Percentiles rank a stretch among this genome's conserved stretches.
These are phyloP conservation scores for Scolopax bukidnonensis DNA, from an alignment of 2,797 vertebrate genomes.

Conservation along the genomic window DNA sequence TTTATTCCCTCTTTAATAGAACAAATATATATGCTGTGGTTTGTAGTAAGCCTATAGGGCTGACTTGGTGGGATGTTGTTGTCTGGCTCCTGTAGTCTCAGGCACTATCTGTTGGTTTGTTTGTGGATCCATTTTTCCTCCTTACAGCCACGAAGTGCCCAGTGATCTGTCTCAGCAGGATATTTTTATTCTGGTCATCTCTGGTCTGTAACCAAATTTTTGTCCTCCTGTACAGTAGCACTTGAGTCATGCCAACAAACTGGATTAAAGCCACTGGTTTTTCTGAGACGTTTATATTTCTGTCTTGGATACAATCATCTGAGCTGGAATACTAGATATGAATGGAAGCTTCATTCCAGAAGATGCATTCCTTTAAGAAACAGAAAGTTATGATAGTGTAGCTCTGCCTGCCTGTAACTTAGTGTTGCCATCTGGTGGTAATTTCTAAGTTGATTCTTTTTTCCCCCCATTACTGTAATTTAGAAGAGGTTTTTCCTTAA, in stretches of 20 bases:
- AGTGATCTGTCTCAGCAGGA: neutral
- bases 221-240: neutral
- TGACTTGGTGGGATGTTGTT: neutral
- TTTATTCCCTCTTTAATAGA: neutral
- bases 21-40: neutral
- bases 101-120: neutral
- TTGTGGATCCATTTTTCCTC: neutral
- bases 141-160: neutral
- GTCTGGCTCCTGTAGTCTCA: neutral
- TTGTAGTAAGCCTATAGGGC: neutral
- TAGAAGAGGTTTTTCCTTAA: neutral
- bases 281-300: conserved; percentile 5
- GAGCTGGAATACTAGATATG: neutral
- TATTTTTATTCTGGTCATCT: neutral
- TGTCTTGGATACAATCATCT: neutral
- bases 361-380: neutral
- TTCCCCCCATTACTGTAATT: neutral
- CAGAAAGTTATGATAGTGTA: neutral
- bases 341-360: neutral
- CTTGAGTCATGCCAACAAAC: neutral
- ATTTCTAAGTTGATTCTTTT: neutral
- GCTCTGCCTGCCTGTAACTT: neutral
- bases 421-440: conserved; percentile 71
- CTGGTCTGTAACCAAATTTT: conserved; percentile 1
- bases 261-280: neutral